Evolutionary conservation across 2,797 vertebrate genomes (phyloP), one percentile per base, ranked within the genome.

Genomic region (Tapera naevia): DNA sequence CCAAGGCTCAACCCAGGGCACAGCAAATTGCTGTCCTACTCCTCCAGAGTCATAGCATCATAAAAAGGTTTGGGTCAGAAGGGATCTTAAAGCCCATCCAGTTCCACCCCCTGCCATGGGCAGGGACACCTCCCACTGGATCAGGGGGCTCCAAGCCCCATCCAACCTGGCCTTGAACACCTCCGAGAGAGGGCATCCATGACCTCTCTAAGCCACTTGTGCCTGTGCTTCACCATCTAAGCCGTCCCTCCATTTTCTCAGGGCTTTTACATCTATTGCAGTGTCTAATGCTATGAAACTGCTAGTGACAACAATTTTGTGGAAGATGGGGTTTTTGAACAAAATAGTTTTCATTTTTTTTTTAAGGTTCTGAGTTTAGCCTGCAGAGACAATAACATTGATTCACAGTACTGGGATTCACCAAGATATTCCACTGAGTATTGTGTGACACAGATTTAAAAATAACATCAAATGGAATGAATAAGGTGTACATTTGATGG

Each of bases 381-480:
- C 58, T 85, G 83, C 91, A 67, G 75, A 78, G 54, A 27, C 24
- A 46, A 15, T 2, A 46, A 33, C 8, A 41, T 18, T 17, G 35
- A 37, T 39, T 28, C 23, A 62, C 75, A 80, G 43, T 37, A 33
- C 2, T 91, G 69, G 75, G 79, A 82, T 87, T 85, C 72, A 66
- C 56, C 54, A 51, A 73, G 78, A 57, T 39, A 45, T 71, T 78
- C 75, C 87, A 89, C 41, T 21, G 16, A 86, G 72, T 37, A 61
- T 69, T 92, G 81, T 93, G 75, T 67, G 94, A 86, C 88, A 91
- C 72, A 70, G 61, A 33, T 50, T 82, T 91, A 71, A 89, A 83
- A 91, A 88, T 69, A 95, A 54, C 88, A 86, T 94, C 48, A 83
- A 86, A 60, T 65, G 48, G 48, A 54, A 82, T 64, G 53, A 89